phyloP scores from a whole-genome alignment of 2,797 vertebrate genomes.

The Harpagifer antarcticus region DNA sequence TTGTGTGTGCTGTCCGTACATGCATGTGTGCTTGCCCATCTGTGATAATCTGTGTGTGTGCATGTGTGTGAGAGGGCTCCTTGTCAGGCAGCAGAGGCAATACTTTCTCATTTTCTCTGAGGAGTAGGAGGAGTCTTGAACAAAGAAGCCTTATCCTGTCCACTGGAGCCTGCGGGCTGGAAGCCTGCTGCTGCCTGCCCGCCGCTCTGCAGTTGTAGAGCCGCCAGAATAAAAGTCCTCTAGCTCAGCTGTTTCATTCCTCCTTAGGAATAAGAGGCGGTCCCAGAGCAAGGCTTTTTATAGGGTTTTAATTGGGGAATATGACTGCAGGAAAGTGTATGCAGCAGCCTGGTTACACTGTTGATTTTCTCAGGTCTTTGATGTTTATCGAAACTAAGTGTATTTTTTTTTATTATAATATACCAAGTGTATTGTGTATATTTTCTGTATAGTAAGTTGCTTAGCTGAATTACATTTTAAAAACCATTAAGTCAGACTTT shows the following conservation, averaged over 20 bases:
- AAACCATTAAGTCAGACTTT: not conserved
- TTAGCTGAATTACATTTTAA: conserved; percentile 2
- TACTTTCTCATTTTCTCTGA: conserved; percentile 93
- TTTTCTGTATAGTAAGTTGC: not conserved
- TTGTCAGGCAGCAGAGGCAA: conserved; percentile 87
- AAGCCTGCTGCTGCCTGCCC: conserved; percentile 85
- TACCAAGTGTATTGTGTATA: not conserved
- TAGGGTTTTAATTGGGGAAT: conserved; percentile 9
- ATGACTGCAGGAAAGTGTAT: conserved; percentile 10
- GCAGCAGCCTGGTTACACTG: not conserved
- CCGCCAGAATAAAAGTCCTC: conserved; percentile 53
- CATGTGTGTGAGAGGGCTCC: conserved; percentile 79
- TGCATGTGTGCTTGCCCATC: not conserved
- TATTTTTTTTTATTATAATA: not conserved
- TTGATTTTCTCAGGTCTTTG: not conserved
- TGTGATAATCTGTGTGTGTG: conserved; percentile 11
- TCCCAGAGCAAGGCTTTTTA: conserved; percentile 21
- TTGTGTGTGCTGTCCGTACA: not conserved
- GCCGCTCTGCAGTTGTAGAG: conserved; percentile 84
- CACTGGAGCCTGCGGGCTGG: conserved; percentile 84
- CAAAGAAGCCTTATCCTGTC: conserved; percentile 94
- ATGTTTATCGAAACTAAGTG: not conserved
- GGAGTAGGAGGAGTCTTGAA: conserved; percentile 85
- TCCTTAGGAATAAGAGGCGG: conserved; percentile 36
- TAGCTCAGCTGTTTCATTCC: conserved; percentile 62